Evolutionary conservation across 2,797 vertebrate genomes (phyloP).

Genomic region (Crocodylus rhombifer): DNA sequence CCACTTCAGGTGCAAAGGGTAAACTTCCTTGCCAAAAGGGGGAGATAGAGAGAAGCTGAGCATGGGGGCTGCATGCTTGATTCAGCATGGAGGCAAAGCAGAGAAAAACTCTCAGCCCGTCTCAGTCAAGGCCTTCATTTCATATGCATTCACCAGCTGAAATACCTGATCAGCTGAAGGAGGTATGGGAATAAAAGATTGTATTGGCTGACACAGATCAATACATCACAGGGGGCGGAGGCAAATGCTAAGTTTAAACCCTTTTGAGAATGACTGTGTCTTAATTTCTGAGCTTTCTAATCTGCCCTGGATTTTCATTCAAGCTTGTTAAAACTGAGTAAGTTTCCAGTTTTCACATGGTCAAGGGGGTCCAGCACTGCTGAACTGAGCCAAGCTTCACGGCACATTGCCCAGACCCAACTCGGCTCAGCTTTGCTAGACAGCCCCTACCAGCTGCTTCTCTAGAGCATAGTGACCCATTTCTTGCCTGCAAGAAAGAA

Average conservation of each 20-base stretch:
- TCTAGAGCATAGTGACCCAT: neutral
- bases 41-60: neutral
- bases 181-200: neutral
- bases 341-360: neutral
- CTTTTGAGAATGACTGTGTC: neutral
- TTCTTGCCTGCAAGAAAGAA: too few species aligned
- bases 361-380: neutral
- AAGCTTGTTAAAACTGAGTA: neutral
- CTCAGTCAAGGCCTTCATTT: neutral
- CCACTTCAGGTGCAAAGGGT: neutral
- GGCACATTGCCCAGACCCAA: neutral
- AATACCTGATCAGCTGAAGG: neutral
- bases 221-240: neutral
- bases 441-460: neutral
- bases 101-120: fast-evolving
- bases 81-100: neutral
- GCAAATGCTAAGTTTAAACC: neutral
- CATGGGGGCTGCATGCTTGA: neutral
- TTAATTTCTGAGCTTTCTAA: neutral
- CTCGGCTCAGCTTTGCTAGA: neutral
- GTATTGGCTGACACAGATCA: neutral
- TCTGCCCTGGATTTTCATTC: neutral
- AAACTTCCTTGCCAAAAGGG: neutral
- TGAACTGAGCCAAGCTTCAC: neutral
- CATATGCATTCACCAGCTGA: fast-evolving